These are phyloP conservation scores for Prorops nasuta DNA, from an alignment of 1,140 invertebrate species.

Conservation along the genomic window DNA sequence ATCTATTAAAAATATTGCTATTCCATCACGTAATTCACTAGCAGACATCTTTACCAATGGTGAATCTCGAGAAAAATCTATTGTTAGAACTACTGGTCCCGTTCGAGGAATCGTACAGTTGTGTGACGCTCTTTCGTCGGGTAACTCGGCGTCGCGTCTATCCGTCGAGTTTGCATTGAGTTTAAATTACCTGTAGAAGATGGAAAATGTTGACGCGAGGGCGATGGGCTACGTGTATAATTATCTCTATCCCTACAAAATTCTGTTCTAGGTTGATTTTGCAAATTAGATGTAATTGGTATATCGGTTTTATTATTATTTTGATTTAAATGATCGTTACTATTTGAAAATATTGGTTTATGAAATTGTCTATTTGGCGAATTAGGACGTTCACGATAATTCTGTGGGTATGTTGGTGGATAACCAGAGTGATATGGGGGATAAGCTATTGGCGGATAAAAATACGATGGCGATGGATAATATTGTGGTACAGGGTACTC, in stretches of 20 bases:
- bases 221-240: neutral
- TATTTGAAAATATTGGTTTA: neutral
- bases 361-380: neutral
- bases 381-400: neutral
- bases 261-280: neutral
- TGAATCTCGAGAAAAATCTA: neutral
- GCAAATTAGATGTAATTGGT: neutral
- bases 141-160: neutral
- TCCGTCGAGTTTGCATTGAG: neutral
- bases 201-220: neutral
- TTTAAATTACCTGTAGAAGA: neutral
- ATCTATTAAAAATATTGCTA: neutral
- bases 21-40: neutral
- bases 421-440: neutral
- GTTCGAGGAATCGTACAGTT: neutral
- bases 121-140: neutral
- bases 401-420: neutral
- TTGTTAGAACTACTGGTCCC: neutral
- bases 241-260: neutral
- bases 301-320: neutral
- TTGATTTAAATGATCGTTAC: neutral
- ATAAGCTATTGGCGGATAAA: neutral
- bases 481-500: neutral
- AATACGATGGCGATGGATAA: too few species aligned
- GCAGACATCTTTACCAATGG: neutral